phyloP scores from a whole-genome alignment of 2,797 vertebrate genomes.

The Crenichthys baileyi region DNA sequence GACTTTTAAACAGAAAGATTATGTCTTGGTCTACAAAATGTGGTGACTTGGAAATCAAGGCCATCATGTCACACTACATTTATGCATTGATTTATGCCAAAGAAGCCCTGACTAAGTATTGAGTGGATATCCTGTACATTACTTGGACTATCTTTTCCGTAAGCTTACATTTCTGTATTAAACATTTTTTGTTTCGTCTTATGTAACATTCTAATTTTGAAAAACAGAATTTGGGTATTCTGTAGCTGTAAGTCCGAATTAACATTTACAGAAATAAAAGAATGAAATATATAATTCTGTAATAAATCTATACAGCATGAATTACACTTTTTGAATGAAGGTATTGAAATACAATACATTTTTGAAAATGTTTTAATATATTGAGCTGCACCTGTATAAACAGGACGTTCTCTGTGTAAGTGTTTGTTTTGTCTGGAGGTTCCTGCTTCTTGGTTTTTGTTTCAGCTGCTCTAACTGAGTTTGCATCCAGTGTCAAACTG shows the following conservation, averaged over 20 bases:
- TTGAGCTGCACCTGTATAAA: not conserved
- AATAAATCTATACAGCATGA: not conserved
- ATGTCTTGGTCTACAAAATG: not conserved
- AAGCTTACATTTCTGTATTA: not conserved
- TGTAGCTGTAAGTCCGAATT: not conserved
- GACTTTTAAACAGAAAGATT: not conserved
- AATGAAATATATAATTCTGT: not conserved
- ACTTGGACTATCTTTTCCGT: not conserved
- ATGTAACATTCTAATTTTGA: not conserved
- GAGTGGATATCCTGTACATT: no score
- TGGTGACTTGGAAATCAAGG: not conserved
- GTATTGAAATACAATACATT: not conserved
- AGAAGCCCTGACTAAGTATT: not conserved
- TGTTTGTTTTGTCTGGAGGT: conserved; percentile 8
- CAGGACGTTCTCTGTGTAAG: not conserved
- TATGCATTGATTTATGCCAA: not conserved
- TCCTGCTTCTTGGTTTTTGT: conserved; percentile 22
- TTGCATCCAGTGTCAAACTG: conserved; percentile 39
- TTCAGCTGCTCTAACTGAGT: conserved; percentile 36
- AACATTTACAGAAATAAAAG: not conserved
- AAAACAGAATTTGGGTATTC: not conserved
- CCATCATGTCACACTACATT: not conserved
- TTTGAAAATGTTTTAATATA: not conserved
- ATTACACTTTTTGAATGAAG: not conserved
- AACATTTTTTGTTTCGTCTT: not conserved